Evolutionary conservation across 1,140 invertebrate species (phyloP).

Genomic region (Scaptomyza graminum): DNA sequence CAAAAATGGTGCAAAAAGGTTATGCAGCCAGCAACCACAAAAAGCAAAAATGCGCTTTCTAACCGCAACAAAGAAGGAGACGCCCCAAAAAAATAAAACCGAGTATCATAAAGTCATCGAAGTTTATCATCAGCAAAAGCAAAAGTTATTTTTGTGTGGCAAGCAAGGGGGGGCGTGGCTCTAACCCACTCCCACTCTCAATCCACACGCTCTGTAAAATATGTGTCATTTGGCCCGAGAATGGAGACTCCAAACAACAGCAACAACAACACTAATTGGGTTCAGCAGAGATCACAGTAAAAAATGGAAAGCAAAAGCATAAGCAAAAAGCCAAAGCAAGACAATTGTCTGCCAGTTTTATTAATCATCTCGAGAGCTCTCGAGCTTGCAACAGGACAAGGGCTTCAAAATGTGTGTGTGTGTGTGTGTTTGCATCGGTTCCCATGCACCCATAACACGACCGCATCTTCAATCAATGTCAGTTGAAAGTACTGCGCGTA

Average conservation of each 20-base stretch:
- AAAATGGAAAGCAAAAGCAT: conserved; percentile 13
- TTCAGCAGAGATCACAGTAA: conserved; percentile 60
- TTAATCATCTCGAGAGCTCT: conserved; percentile 49
- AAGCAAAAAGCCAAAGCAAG: conserved; percentile 8
- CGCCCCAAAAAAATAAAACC: conserved; percentile 15
- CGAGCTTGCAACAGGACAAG: conserved; percentile 5
- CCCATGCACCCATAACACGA: conserved; percentile 73
- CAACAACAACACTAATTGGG: conserved; percentile 68
- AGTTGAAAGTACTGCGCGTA: conserved; percentile 53
- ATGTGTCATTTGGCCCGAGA: conserved; percentile 67
- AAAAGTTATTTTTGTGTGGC: conserved; percentile 36
- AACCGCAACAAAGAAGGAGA: conserved; percentile 18
- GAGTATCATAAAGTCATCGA: conserved; percentile 71
- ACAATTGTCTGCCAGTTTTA: conserved; percentile 47
- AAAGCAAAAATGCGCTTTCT: conserved; percentile 44
- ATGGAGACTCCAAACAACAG: conserved; percentile 10
- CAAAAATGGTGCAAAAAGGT: conserved; percentile 74
- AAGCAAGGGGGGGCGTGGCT: conserved; percentile 53
- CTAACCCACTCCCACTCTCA: conserved; percentile 8
- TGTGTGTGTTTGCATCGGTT: conserved; percentile 29
- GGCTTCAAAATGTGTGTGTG: neutral
- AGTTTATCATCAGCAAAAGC: conserved; percentile 70
- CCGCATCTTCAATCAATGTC: conserved; percentile 80
- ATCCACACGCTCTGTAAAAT: conserved; percentile 53
- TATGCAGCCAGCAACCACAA: conserved; percentile 54